Base-by-base conservation (phyloP, 2,113 vertebrate genomes). In the Leptosomus discolor region DNA sequence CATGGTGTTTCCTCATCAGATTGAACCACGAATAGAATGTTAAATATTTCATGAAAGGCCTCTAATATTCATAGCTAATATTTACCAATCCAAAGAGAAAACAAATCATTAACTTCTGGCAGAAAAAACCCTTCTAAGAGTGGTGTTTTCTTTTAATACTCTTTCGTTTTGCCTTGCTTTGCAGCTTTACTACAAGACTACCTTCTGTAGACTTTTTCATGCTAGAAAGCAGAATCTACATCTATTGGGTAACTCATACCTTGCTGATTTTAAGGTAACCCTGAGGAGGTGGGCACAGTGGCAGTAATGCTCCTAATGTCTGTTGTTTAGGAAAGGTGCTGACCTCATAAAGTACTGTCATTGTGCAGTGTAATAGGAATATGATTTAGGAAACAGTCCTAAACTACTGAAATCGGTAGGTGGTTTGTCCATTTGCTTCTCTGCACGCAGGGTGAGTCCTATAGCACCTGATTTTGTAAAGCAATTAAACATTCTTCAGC, bases 201-300 rank as follows among this genome's bases (percentile, higher is more conserved):
- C 85, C 56, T 82, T 94, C 58, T 90, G 68, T 58, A 81, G 89
- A 63, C 32, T 88, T 92, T 85, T 94, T 92, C 65, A 53, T 93
- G 86, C 68, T 70, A 68, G 79, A 89, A 84, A 91, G 48, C 69
- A 87, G 73, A 94, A 88, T 39, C 73, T 79, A 76, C 77, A 67
- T 92, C 46, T 89, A 26, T 83, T 86, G 74, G 56, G 29, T 95
- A 92, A 57, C 73, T 89, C 89, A 83, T 91, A 88, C 51, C 73
- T 86, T 79, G 65, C 78, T 96, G 78, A 21, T 92, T 92, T 88
- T 79, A 26, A 70, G 71, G 54, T 90, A 65, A 45, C 37, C 5
- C 78, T 57, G 75, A 61, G 54, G 54, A 77, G 19, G 34, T 71
- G 22, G 37, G 16, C 41, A 63, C 15, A 34, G 27, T 57, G n/a